A percentile compares a stretch with the other conserved stretches of the same genome.
These are phyloP conservation scores for Drosophila nasuta DNA, from an alignment of 1,140 invertebrate species.

Conservation along the genomic window DNA sequence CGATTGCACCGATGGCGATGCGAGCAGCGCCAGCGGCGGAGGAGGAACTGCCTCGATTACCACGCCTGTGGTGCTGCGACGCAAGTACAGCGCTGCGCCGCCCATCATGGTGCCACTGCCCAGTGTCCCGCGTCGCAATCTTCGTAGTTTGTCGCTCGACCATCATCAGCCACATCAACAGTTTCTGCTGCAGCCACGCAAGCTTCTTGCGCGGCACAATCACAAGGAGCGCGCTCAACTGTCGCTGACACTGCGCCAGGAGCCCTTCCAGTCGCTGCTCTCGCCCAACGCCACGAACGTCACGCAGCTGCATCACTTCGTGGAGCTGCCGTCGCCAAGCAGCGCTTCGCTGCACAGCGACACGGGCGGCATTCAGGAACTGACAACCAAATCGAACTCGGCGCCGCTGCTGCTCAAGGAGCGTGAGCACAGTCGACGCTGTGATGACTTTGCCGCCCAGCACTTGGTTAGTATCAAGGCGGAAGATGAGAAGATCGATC, in stretches of 20 bases:
- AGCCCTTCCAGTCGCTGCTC: slow-evolving; percentile 76
- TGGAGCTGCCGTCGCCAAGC: slow-evolving; percentile 81
- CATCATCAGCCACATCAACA: slow-evolving; percentile 61
- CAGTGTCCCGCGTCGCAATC: slow-evolving; percentile 52
- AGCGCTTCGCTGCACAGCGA: slow-evolving; percentile 83
- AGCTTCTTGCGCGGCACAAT: slow-evolving; percentile 59
- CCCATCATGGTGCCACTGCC: slow-evolving; percentile 61
- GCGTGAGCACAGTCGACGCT: slow-evolving; percentile 66
- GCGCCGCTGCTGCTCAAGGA: slow-evolving; percentile 82
- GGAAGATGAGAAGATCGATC: not conserved
- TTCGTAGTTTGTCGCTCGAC: slow-evolving; percentile 77
- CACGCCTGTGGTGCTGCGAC: slow-evolving; percentile 69
- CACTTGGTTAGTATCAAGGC: slow-evolving; percentile 70
- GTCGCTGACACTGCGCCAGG: slow-evolving; percentile 73
- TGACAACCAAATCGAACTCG: slow-evolving; percentile 84
- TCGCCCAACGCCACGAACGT: slow-evolving; percentile 56
- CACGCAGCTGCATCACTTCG: slow-evolving; percentile 69
- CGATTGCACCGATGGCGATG: slow-evolving; percentile 80
- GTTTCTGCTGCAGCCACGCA: slow-evolving; percentile 48
- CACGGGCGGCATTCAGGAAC: slow-evolving; percentile 76
- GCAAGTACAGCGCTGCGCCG: slow-evolving; percentile 71
- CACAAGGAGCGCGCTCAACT: slow-evolving; percentile 70
- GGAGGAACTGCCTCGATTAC: slow-evolving; percentile 56
- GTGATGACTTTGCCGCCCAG: slow-evolving; percentile 78
- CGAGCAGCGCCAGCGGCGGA: slow-evolving; percentile 78